Percentiles rank a stretch among this genome's conserved stretches.
These are phyloP conservation scores for Drosophila barbarae DNA, from an alignment of 2,888 invertebrate species.

Conservation along the genomic window DNA sequence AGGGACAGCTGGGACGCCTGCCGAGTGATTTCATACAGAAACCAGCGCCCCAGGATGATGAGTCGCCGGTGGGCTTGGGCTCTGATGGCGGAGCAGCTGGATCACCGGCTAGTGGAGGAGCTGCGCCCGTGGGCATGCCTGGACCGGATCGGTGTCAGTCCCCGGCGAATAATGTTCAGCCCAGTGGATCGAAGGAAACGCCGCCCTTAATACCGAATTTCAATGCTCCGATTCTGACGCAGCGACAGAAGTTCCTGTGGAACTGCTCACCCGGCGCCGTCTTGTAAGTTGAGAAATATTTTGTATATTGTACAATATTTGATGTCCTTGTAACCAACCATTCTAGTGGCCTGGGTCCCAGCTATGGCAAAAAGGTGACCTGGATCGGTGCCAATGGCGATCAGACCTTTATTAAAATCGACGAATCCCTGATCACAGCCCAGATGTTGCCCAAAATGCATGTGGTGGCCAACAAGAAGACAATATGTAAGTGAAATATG, in stretches of 20 bases:
- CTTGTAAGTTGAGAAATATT: constrained; percentile 67
- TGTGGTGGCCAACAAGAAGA: constrained; percentile 91
- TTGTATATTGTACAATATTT: neutral
- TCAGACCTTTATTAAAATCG: constrained; percentile 95
- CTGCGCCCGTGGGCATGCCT: constrained; percentile 1
- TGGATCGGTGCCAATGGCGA: constrained; percentile 98
- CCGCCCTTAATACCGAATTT: constrained; percentile 58
- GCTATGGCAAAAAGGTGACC: constrained; percentile 91
- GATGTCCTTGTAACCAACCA: no score
- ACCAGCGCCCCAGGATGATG: constrained; percentile 35
- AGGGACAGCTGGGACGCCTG: constrained; percentile 84
- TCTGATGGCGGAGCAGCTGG: constrained; percentile 2
- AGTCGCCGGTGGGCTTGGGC: constrained; percentile 17
- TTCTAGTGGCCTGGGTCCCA: constrained; percentile 85
- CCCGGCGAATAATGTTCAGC: constrained; percentile 28
- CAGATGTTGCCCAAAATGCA: constrained; percentile 92
- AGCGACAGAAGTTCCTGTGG: constrained; percentile 79
- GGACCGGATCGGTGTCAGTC: constrained; percentile 33
- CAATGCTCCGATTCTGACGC: constrained; percentile 68
- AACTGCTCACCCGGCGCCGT: constrained; percentile 79
- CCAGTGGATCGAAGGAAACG: constrained; percentile 69
- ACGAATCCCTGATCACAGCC: constrained; percentile 95
- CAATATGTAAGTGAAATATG: constrained; percentile 84
- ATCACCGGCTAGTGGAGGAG: constrained; percentile 12
- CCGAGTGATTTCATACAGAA: constrained; percentile 78